phyloP scores from a whole-genome alignment of 2,888 invertebrate genomes.

The Tinea trinotella region DNA sequence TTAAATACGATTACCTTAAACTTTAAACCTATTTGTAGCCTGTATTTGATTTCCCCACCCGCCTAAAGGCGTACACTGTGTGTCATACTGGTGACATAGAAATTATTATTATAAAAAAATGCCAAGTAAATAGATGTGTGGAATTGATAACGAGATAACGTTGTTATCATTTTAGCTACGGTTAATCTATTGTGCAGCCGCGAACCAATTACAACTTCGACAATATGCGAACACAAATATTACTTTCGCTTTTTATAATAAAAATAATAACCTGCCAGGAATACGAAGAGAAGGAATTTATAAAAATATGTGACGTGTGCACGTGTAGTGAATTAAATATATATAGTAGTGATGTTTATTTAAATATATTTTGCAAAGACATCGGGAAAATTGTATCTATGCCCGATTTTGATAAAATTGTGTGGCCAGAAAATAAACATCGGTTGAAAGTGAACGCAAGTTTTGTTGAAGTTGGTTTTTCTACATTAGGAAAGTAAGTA shows the following conservation, averaged over 20 bases:
- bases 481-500: conserved; percentile 61
- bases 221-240: neutral
- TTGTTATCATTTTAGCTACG: neutral
- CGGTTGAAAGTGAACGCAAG: conserved; percentile 56
- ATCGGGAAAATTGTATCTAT: conserved; percentile 47
- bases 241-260: neutral
- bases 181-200: conserved; percentile 3
- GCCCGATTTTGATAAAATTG: conserved; percentile 55
- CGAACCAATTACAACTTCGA: neutral
- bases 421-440: conserved; percentile 58
- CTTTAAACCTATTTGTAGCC: no score
- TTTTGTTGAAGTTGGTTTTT: conserved; percentile 52
- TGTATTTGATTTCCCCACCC: no score
- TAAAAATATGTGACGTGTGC: conserved; percentile 54
- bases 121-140: neutral
- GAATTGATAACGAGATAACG: conserved; percentile 9
- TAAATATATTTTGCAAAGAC: conserved; percentile 60
- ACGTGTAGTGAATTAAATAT: conserved; percentile 63
- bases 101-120: no score
- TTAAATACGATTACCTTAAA: no score
- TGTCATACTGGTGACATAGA: no score
- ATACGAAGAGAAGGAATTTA: conserved; percentile 33
- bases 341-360: conserved; percentile 29
- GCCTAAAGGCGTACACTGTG: no score
- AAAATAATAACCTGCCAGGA: conserved; percentile 33